A percentile compares a stretch with the other conserved stretches of the same genome.
Conservation (phyloP, 2,113 vertebrate genomes). For the Uria aalge region DNA sequence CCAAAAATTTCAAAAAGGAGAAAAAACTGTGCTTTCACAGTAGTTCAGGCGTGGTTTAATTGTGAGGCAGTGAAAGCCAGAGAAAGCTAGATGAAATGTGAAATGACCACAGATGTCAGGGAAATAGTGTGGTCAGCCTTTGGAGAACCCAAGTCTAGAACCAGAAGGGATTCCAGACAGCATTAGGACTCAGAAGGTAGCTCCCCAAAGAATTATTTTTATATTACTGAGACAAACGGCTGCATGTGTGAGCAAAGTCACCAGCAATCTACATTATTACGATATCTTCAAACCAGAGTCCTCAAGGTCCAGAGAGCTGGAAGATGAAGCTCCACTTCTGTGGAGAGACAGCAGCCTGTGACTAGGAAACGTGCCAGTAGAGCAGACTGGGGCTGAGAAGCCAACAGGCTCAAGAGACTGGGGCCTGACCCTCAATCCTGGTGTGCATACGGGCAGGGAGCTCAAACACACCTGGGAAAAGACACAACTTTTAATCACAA, state of each 20-base stretch:
- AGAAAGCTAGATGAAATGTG: background rate
- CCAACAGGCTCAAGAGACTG: background rate
- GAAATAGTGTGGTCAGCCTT: background rate
- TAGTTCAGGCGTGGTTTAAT: background rate
- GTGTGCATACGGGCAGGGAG: background rate
- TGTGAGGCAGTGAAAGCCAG: background rate
- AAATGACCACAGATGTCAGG: background rate
- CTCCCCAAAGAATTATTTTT: background rate
- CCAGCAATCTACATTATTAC: background rate
- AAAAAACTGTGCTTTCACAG: background rate
- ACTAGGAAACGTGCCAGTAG: background rate
- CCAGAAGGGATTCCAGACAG: background rate
- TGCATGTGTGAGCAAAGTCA: background rate
- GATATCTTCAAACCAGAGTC: background rate
- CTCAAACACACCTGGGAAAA: background rate
- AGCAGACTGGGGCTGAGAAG: background rate
- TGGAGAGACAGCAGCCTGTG: background rate
- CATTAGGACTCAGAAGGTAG: background rate
- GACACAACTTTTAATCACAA: background rate
- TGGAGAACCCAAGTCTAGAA: background rate
- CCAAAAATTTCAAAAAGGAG: background rate
- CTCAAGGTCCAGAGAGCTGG: background rate
- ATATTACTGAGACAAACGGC: accelerated
- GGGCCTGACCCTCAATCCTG: background rate
- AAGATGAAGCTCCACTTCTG: background rate